Evolutionary conservation across 2,113 vertebrate species (phyloP), one percentile per base, ranked within the genome.

Genomic region (Paradisaea rubra): DNA sequence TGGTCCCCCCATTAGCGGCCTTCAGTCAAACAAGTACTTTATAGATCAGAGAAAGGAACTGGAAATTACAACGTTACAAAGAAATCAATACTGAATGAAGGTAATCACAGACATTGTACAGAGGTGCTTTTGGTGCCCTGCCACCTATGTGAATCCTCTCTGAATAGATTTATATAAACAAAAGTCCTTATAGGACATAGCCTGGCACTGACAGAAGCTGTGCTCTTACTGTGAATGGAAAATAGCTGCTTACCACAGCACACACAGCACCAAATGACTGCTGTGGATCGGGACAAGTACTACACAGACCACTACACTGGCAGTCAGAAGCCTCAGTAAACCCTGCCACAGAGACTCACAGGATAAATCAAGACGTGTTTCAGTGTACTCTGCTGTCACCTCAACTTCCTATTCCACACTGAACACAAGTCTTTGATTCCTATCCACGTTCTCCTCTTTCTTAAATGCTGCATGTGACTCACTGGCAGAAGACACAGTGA

Each of bases 281-380:
- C n/a, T 69, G 5, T 0, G 1, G 25, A 57, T 0, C 17, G 39
- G 68, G 71, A 45, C 53, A 66, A 76, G 31, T 6, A 5, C 31
- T 11, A 3, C 37, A 70, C 1, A 2, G 77, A 35, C 33, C 37
- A 50, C 27, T 22, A 5, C 16, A 27, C 10, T 11, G 30, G 61
- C 41, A 47, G 49, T 19, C 52, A 86, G 45, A 50, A 52, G 33
- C 27, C 42, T 14, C 22, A 41, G 27, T 24, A 35, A 70, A 91
- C 66, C 10, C 33, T 63, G 31, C 30, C 33, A 20, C 13, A 22
- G 42, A 73, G 8, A 70, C 47, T 20, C 15, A 84, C 20, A 42
- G 49, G 3, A 27, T 20, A 78, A 52, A 5, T 7, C 18, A 54
- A 69, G 63, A 52, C 2, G 1, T 15, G 7, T 52, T 31, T 30